Percentiles rank a stretch among this genome's conserved stretches.
Conservation (phyloP, 2,797 vertebrate genomes). For the Distichodus sexfasciatus region DNA sequence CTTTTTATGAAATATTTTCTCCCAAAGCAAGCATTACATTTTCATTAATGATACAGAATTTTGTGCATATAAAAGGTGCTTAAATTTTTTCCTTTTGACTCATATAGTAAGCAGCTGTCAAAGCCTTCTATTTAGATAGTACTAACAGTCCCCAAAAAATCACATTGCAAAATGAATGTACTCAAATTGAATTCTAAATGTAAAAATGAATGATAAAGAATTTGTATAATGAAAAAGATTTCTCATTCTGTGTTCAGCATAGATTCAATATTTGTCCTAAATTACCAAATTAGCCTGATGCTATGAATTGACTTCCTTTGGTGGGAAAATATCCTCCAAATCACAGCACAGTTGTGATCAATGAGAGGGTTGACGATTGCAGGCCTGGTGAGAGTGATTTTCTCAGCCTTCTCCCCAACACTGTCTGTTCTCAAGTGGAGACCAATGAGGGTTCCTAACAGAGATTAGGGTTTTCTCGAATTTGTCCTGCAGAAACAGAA, state of each 20-base stretch:
- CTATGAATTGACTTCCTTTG: not conserved
- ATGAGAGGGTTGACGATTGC: not conserved
- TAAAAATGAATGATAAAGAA: too few species aligned
- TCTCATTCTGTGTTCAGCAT: too few species aligned
- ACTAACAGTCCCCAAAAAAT: not conserved
- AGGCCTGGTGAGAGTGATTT: not conserved
- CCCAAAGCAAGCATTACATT: not conserved
- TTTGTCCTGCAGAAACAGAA: slow-evolving; percentile 11
- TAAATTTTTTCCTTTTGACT: too few species aligned
- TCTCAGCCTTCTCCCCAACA: not conserved
- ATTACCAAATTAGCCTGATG: not conserved
- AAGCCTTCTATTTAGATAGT: too few species aligned
- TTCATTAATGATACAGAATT: not conserved
- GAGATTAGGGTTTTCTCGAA: slow-evolving; percentile 20
- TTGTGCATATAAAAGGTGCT: too few species aligned
- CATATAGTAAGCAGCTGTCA: too few species aligned
- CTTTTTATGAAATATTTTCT: not conserved
- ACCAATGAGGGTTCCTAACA: slow-evolving; percentile 39
- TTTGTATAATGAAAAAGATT: too few species aligned
- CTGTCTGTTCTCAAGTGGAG: slow-evolving; percentile 10
- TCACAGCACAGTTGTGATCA: not conserved
- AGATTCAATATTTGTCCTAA: not conserved
- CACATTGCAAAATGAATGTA: not conserved
- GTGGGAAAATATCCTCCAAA: not conserved
- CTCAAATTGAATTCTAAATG: not conserved